Evolutionary conservation across 2,888 invertebrate genomes (phyloP).

Genomic region (Drosophila paracracens): DNA sequence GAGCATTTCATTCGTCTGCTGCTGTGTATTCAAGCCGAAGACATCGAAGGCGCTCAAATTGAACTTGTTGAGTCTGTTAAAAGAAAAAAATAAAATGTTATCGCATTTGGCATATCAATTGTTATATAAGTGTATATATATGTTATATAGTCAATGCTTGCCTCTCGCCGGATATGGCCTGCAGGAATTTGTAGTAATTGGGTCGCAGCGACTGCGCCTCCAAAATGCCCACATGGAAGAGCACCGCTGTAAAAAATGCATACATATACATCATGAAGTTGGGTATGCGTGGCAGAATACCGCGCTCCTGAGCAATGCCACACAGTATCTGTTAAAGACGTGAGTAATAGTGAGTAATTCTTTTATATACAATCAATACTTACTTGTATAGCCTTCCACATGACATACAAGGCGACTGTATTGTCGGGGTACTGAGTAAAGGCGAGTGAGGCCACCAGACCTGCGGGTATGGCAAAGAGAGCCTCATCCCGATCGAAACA

Average conservation of each 20-base stretch:
- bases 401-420: constrained; percentile 91
- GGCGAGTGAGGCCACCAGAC: constrained; percentile 89
- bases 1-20: constrained; percentile 85
- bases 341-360: not conserved
- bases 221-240: constrained; percentile 91
- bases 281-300: constrained; percentile 88
- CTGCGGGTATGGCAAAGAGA: constrained; percentile 89
- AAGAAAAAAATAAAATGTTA: constrained; percentile 1
- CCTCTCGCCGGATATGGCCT: constrained; percentile 90
- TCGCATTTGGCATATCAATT: not conserved
- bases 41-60: constrained; percentile 87
- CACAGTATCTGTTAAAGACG: constrained; percentile 88
- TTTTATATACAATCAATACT: constrained; percentile 1
- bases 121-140: not conserved
- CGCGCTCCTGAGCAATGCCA: constrained; percentile 88
- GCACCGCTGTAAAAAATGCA: constrained; percentile 90
- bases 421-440: constrained; percentile 91
- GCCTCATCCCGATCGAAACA: constrained; percentile 87
- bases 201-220: constrained; percentile 92
- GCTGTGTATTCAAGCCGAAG: constrained; percentile 87
- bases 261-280: constrained; percentile 90
- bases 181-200: constrained; percentile 94
- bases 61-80: constrained; percentile 87
- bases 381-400: constrained; percentile 94
- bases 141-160: constrained; percentile 72